Evolutionary conservation across 2,797 vertebrate species (phyloP), one percentile per base, ranked within the genome.

Genomic region (Phrynocephalus forsythii): DNA sequence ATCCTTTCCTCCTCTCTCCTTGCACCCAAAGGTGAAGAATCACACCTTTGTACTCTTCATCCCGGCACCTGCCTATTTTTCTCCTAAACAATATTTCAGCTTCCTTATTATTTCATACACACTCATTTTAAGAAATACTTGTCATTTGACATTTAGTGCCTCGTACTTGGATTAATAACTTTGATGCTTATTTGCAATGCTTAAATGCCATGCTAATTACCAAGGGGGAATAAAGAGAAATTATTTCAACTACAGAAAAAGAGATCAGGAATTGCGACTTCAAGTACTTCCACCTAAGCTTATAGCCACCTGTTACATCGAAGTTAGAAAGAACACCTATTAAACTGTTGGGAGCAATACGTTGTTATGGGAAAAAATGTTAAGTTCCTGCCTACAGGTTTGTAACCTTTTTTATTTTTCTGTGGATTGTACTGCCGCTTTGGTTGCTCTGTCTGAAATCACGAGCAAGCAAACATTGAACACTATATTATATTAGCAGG

Each of bases 71-170:
- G 3, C 10, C n/a, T 44, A 20, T 76, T 76, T 76, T 60, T 4
- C 60, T 63, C 50, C 30, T n/a, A 60, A 48, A 38, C 6, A 67
- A 26, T 85, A 24, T 48, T 77, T 75, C 38, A 85, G 30, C 9
- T 28, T 33, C 26, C 60, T n/a, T 78, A 77, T 67, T 78, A 78
- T 93, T 94, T 96, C 95, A 96, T 96, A 90, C 95, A 96, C 96
- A 97, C 96, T 95, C 96, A 97, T 95, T 96, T 95, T 95, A 95
- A 96, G 95, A 95, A 95, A 92, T 95, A 96, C 96, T 95, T 96
- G 93, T 95, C 91, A 95, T 96, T 96, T 96, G 95, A 96, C 94
- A 96, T 96, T 96, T 96, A 94, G 95, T 96, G 96, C 96, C 95
- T 94, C 92, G 92, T 95, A 95, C 95, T 96, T 96, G 92, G 94